phyloP scores from a whole-genome alignment of 2,113 vertebrate species.

The Nettapus auritus region DNA sequence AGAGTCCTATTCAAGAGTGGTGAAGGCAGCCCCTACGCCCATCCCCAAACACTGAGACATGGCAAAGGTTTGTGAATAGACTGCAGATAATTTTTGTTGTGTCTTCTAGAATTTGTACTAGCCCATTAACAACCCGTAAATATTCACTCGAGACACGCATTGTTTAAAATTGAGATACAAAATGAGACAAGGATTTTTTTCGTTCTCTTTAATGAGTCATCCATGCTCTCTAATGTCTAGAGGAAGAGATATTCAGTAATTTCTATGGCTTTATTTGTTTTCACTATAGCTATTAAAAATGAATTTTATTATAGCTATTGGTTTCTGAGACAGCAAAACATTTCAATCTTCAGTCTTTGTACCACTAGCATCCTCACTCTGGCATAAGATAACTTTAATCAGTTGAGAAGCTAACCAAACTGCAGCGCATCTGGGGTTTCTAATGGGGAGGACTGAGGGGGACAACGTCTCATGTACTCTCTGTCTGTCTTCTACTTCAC shows the following conservation, averaged over 20 bases:
- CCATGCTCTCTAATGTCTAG: not conserved
- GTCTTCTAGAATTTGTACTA: conserved; percentile 57
- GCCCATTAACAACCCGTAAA: conserved; percentile 43
- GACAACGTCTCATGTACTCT: not conserved
- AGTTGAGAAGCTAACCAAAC: not conserved
- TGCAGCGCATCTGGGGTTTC: fast-evolving
- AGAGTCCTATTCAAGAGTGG: conserved; percentile 64
- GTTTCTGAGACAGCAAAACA: not conserved
- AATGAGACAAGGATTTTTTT: conserved; percentile 14
- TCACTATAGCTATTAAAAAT: not conserved
- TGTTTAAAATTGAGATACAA: conserved; percentile 63
- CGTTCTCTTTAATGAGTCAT: not conserved
- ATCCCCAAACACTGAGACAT: conserved; percentile 57
- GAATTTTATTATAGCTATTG: not conserved
- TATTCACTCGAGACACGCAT: conserved; percentile 22
- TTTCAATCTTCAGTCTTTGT: not conserved
- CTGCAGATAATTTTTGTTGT: conserved; percentile 65
- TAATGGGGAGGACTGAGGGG: not conserved
- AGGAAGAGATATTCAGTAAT: not conserved
- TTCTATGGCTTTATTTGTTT: conserved; percentile 18
- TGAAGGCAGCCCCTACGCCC: conserved; percentile 53
- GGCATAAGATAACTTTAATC: not conserved
- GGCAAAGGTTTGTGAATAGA: conserved; percentile 65
- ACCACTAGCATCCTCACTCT: not conserved
- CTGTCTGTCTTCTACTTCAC: not conserved